Evolutionary conservation across 2,113 vertebrate species (phyloP).

Genomic region (Leucosticte australis): DNA sequence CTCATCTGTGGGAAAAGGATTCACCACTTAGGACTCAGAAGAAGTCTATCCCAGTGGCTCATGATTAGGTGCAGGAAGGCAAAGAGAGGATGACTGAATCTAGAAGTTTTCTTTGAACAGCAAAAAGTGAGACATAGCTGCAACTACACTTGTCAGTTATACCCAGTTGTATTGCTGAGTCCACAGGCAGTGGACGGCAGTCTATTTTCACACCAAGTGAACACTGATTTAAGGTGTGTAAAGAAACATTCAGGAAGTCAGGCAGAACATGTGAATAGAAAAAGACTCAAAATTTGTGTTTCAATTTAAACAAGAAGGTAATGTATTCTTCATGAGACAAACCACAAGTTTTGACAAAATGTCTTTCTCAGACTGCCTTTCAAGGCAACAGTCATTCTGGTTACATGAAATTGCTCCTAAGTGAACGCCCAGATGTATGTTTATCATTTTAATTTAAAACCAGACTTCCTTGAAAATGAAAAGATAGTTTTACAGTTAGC

Average conservation of each 20-base stretch:
- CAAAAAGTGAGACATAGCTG: not conserved
- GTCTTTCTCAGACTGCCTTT: conserved; percentile 5
- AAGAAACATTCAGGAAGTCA: not conserved
- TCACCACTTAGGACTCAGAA: not conserved
- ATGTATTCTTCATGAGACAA: not conserved
- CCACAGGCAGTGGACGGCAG: not conserved
- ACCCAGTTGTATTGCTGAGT: not conserved
- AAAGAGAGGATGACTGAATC: not conserved
- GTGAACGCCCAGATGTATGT: conserved; percentile 28
- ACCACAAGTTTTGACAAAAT: not conserved
- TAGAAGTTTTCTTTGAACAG: not conserved
- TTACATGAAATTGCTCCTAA: conserved; percentile 13
- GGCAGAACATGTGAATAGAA: not conserved
- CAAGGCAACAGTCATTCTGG: not conserved
- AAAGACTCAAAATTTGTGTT: not conserved
- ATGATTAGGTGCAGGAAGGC: not conserved
- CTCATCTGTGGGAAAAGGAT: not conserved
- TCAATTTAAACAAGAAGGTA: not conserved
- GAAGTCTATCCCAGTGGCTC: not conserved
- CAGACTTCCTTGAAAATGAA: conserved; percentile 29
- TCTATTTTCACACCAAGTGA: not conserved
- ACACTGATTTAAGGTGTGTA: not conserved
- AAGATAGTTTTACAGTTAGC: not conserved
- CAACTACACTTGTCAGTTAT: not conserved
- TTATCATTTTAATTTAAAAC: conserved; percentile 31